phyloP scores from a whole-genome alignment of 2,113 vertebrate species.

The Cacatua alba region DNA sequence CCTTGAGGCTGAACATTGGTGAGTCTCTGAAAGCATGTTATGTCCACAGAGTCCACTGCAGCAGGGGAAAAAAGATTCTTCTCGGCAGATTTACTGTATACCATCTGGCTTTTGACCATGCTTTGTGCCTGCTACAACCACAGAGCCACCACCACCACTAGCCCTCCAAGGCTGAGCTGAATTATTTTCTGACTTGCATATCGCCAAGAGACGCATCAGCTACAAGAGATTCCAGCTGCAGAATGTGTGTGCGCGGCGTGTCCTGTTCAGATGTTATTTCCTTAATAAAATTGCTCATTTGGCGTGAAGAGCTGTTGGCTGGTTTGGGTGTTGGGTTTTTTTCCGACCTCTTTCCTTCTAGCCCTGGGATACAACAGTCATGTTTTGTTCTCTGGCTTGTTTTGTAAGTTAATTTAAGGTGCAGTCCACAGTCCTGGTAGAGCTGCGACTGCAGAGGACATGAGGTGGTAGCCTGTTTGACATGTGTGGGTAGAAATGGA shows the following conservation, averaged over 20 bases:
- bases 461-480: not conserved
- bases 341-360: not conserved
- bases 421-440: not conserved
- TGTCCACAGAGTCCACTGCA: not conserved
- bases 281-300: not conserved
- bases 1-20: not conserved
- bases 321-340: not conserved
- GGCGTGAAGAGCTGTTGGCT: not conserved
- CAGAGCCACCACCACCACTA: not conserved
- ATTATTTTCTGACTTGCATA: not conserved
- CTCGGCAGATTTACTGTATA: not conserved
- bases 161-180: not conserved
- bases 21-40: not conserved
- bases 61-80: not conserved
- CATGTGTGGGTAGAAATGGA: not conserved
- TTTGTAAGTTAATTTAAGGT: not conserved
- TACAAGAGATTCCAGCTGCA: conserved; percentile 26
- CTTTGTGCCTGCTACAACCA: not conserved
- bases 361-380: not conserved
- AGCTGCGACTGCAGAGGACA: not conserved
- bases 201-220: not conserved
- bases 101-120: not conserved
- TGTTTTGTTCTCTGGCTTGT: not conserved
- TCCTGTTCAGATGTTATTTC: conserved; percentile 30
- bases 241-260: not conserved